Conservation (phyloP, 2,113 vertebrate genomes). For the Phoxinus phoxinus region DNA sequence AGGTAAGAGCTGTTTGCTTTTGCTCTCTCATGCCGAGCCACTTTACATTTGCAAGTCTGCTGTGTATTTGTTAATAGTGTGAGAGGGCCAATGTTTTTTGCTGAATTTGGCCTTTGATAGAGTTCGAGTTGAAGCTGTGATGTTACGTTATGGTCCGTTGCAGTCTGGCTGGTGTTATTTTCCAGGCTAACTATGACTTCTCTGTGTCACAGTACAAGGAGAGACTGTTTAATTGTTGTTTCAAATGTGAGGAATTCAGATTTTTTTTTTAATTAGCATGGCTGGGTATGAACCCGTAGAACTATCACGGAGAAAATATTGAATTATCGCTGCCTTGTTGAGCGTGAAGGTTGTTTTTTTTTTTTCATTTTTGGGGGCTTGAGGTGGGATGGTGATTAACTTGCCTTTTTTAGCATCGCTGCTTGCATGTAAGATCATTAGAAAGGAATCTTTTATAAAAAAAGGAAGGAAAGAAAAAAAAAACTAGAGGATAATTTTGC, state of each 20-base stretch:
- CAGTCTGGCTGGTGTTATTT: constrained; percentile 26
- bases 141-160: background rate
- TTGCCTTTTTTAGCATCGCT: constrained; percentile 22
- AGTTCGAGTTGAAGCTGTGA: constrained; percentile 12
- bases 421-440: constrained; percentile 52
- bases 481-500: constrained; percentile 4
- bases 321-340: background rate
- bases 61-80: constrained; percentile 16
- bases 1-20: constrained; percentile 82
- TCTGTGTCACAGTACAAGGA: constrained; percentile 12
- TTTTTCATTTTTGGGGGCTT: background rate
- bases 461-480: constrained; percentile 18
- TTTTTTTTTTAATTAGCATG: constrained; percentile 20
- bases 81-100: background rate
- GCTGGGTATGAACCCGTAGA: background rate
- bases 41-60: constrained; percentile 20
- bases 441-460: constrained; percentile 39
- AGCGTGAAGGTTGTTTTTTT: constrained; percentile 18
- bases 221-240: constrained; percentile 21
- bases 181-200: constrained; percentile 17
- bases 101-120: constrained; percentile 21
- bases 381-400: constrained; percentile 26
- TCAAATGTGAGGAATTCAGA: constrained; percentile 15
- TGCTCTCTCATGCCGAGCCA: background rate
- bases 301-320: constrained; percentile 3